A percentile compares a stretch with the other conserved stretches of the same genome.
Conservation (phyloP, 2,113 vertebrate genomes). For the Peromyscus maniculatus region DNA sequence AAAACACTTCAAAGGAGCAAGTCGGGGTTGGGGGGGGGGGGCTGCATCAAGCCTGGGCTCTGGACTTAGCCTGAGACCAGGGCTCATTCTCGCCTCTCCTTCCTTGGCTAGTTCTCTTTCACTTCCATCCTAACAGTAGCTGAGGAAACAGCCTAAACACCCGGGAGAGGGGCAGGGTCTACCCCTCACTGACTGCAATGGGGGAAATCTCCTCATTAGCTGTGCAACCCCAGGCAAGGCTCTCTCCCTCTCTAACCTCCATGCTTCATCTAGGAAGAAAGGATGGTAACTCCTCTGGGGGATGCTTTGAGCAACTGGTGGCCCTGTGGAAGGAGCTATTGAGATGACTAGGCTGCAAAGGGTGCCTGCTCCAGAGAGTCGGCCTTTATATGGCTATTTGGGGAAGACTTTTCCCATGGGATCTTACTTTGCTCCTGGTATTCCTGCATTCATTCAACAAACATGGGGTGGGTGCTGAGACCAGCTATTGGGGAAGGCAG, state of each 20-base stretch:
- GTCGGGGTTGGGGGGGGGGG: too few relatives aligned
- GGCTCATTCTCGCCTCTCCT: not conserved
- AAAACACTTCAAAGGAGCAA: not conserved
- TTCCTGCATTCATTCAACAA: not conserved
- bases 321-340: not conserved
- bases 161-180: accelerated
- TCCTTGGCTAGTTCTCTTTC: not conserved
- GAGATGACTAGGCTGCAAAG: not conserved
- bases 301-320: not conserved
- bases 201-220: not conserved
- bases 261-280: not conserved
- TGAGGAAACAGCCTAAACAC: not conserved
- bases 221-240: not conserved
- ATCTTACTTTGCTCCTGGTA: not conserved
- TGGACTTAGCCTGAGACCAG: not conserved
- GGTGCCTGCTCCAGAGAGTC: not conserved
- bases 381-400: not conserved
- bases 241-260: not conserved
- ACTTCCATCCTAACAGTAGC: too few relatives aligned
- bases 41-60: not conserved
- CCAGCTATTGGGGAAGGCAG: not conserved
- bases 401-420: not conserved
- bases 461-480: not conserved
- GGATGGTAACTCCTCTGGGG: not conserved
- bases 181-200: not conserved